A percentile compares a stretch with the other conserved stretches of the same genome.
phyloP scores from a whole-genome alignment of 2,113 vertebrate genomes.

The Callithrix jacchus region DNA sequence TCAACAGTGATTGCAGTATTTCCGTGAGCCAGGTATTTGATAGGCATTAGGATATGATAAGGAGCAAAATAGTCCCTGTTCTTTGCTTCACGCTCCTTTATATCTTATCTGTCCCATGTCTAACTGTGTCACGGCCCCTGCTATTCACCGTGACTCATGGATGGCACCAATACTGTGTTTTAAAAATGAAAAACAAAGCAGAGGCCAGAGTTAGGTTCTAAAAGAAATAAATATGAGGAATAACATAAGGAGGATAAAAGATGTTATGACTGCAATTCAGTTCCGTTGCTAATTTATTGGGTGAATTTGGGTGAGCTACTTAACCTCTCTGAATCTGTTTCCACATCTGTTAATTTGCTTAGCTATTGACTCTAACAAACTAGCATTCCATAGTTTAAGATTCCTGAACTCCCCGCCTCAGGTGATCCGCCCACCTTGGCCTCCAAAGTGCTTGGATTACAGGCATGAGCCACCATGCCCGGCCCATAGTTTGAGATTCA shows the following conservation, averaged over 20 bases:
- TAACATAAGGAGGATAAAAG: neutral
- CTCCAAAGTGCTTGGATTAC: too few relatives aligned
- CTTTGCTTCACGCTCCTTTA: neutral
- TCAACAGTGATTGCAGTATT: neutral
- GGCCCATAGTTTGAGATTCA: neutral
- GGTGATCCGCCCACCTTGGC: too few relatives aligned
- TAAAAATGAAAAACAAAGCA: neutral
- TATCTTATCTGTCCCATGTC: neutral
- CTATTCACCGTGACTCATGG: neutral
- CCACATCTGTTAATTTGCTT: neutral
- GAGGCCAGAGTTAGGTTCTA: neutral
- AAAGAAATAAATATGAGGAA: neutral
- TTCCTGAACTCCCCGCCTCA: neutral
- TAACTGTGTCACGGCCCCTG: neutral
- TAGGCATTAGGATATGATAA: neutral
- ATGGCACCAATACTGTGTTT: neutral
- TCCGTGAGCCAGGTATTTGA: neutral
- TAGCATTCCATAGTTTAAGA: neutral
- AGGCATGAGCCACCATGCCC: too few relatives aligned
- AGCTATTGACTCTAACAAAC: neutral
- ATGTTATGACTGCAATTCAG: neutral
- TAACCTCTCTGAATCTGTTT: slow-evolving; percentile 14
- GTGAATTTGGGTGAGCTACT: neutral
- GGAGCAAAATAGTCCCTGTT: neutral
- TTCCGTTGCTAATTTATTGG: neutral